phyloP scores from a whole-genome alignment of 2,888 invertebrate genomes.

The Dasysyrphus tricinctus region DNA sequence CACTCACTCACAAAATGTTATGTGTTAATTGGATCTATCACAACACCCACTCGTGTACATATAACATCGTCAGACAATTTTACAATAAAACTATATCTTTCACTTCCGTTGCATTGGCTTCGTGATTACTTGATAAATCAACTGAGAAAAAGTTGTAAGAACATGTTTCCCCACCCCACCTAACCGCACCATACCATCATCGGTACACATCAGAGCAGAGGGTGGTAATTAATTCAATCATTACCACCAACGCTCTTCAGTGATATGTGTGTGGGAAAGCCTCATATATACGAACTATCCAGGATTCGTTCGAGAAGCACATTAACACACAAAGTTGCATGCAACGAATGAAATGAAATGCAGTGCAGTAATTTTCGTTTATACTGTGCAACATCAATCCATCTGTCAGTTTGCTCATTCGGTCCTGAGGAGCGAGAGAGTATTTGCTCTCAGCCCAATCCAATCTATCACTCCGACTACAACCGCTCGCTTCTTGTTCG shows the following conservation, averaged over 20 bases:
- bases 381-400: slow-evolving; percentile 69
- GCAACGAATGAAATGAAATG: slow-evolving; percentile 56
- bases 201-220: slow-evolving; percentile 4
- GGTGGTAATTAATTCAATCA: slow-evolving; percentile 75
- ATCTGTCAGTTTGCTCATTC: slow-evolving; percentile 53
- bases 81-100: slow-evolving; percentile 32
- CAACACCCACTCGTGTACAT: slow-evolving; percentile 25
- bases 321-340: slow-evolving; percentile 65
- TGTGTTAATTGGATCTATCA: slow-evolving; percentile 71
- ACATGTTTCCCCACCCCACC: slow-evolving; percentile 20
- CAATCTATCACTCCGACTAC: slow-evolving; percentile 66
- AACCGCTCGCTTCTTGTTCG: slow-evolving; percentile 22
- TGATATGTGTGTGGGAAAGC: background rate
- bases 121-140: slow-evolving; percentile 71
- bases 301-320: slow-evolving; percentile 43
- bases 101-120: slow-evolving; percentile 58
- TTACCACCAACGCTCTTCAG: slow-evolving; percentile 68
- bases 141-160: slow-evolving; percentile 43
- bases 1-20: slow-evolving; percentile 47
- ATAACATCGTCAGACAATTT: slow-evolving; percentile 48
- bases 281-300: slow-evolving; percentile 41
- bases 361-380: slow-evolving; percentile 71
- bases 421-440: slow-evolving; percentile 42
- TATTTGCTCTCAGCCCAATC: slow-evolving; percentile 48
- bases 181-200: background rate